Evolutionary conservation across 1,140 invertebrate species (phyloP).

Genomic region (Conus ventricosus): DNA sequence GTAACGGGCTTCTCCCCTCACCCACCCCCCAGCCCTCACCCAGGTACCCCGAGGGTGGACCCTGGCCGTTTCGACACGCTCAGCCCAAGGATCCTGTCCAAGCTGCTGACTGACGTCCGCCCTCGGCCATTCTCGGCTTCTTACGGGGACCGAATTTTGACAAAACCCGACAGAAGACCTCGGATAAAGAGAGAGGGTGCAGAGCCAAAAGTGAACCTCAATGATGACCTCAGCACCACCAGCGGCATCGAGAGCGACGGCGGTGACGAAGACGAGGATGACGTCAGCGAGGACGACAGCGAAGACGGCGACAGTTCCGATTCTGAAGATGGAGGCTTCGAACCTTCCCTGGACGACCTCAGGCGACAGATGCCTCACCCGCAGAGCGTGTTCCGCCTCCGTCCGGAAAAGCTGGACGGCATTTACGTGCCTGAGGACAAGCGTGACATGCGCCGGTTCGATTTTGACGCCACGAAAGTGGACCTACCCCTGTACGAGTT

Average conservation of each 20-base stretch:
- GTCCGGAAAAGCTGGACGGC: constrained; percentile 66
- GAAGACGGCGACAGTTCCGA: constrained; percentile 34
- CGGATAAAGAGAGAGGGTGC: constrained; percentile 16
- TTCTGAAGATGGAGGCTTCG: constrained; percentile 58
- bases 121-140: constrained; percentile 19
- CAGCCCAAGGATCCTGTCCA: constrained; percentile 50
- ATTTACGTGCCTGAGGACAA: constrained; percentile 60
- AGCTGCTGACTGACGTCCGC: constrained; percentile 44
- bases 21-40: constrained; percentile 20
- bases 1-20: neutral
- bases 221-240: constrained; percentile 60
- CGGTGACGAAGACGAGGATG: constrained; percentile 27
- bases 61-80: constrained; percentile 60
- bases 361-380: constrained; percentile 53
- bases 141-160: constrained; percentile 47
- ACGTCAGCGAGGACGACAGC: constrained; percentile 58
- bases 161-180: constrained; percentile 32
- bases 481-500: constrained; percentile 64
- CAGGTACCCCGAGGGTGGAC: constrained; percentile 52
- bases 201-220: constrained; percentile 7
- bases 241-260: constrained; percentile 61
- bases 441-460: constrained; percentile 60
- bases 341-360: constrained; percentile 58
- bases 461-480: constrained; percentile 64
- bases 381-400: constrained; percentile 48